A percentile compares a stretch with the other conserved stretches of the same genome.
Evolutionary conservation across 2,797 vertebrate genomes (phyloP).

Genomic region (Sebastes dallii): DNA sequence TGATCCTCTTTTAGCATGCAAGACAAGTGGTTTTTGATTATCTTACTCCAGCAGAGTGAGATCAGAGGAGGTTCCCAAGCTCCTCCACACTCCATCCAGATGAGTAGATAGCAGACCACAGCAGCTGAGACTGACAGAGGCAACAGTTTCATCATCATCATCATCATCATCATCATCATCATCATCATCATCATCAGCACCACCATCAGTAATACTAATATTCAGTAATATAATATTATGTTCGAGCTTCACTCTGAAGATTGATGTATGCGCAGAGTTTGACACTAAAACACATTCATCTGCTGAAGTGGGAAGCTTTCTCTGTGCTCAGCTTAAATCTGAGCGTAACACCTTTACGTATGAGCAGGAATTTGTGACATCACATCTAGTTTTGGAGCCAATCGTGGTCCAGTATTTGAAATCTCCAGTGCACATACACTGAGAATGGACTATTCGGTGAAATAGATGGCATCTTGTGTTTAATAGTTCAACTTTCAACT

Average conservation of each 20-base stretch:
- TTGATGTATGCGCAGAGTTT: background rate
- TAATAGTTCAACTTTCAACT: too few relatives aligned
- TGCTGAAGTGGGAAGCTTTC: background rate
- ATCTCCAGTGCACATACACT: too few relatives aligned
- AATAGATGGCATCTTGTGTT: too few relatives aligned
- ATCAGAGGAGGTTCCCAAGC: slow-evolving; percentile 67
- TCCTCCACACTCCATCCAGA: slow-evolving; percentile 73
- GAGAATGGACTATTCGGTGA: too few relatives aligned
- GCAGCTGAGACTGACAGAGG: slow-evolving; percentile 67
- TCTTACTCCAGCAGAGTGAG: slow-evolving; percentile 87
- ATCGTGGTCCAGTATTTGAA: too few relatives aligned
- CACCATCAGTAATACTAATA: background rate
- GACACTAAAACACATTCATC: background rate
- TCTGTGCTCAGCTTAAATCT: background rate
- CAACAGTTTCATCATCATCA: background rate
- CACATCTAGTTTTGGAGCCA: too few relatives aligned
- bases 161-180: background rate
- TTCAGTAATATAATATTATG: background rate
- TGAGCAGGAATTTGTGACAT: too few relatives aligned
- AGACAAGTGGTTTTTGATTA: background rate
- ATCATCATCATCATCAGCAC: background rate
- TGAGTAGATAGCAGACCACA: slow-evolving; percentile 73
- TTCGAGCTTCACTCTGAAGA: background rate
- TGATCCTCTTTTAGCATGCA: background rate
- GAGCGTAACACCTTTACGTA: too few relatives aligned